phyloP scores from a whole-genome alignment of 2,888 invertebrate species.

The Lasioglossum calceatum region DNA sequence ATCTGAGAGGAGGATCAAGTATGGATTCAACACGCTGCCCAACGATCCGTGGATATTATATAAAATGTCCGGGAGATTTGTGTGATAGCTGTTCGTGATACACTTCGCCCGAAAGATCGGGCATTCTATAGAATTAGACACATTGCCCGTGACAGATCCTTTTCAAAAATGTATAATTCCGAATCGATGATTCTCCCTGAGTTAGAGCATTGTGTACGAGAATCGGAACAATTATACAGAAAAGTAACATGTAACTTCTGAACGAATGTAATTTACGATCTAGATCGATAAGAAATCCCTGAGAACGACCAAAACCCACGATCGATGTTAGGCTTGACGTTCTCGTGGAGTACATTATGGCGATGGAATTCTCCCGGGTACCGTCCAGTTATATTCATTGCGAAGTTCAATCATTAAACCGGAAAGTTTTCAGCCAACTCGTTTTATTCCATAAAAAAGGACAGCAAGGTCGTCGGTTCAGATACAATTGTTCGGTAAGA shows the following conservation, averaged over 20 bases:
- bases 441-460: slow-evolving; percentile 27
- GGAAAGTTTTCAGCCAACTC: background rate
- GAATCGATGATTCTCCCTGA: background rate
- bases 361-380: too few relatives aligned
- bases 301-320: too few relatives aligned
- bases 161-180: background rate
- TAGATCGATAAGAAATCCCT: too few relatives aligned
- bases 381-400: background rate
- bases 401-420: slow-evolving; percentile 3
- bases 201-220: background rate
- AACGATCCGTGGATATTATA: too few relatives aligned
- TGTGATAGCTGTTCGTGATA: too few relatives aligned
- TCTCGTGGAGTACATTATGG: background rate
- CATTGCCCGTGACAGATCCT: background rate
- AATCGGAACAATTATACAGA: background rate
- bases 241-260: too few relatives aligned
- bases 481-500: slow-evolving; percentile 11
- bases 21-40: too few relatives aligned
- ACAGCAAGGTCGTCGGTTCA: background rate
- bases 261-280: too few relatives aligned
- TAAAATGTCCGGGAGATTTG: too few relatives aligned
- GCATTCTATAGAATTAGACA: too few relatives aligned
- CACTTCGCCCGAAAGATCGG: too few relatives aligned
- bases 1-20: too few relatives aligned
- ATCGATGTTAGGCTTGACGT: background rate